Percentiles rank a stretch among this genome's conserved stretches.
These are phyloP conservation scores for Taeniopygia guttata DNA, from an alignment of 2,797 vertebrate species.

Conservation along the genomic window DNA sequence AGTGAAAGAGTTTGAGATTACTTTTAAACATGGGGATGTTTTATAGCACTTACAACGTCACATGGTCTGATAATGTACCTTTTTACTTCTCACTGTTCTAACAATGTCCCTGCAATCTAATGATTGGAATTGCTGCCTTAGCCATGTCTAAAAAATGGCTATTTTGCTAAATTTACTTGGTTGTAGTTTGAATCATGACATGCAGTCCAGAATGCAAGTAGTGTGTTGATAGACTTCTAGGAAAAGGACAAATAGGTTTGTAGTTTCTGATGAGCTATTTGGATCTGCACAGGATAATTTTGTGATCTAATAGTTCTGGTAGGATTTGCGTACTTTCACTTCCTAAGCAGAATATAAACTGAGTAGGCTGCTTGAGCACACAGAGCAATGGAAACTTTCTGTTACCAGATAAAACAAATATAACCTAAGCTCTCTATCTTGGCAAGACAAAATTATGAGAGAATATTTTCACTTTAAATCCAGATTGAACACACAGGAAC, in stretches of 20 bases:
- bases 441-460: not conserved
- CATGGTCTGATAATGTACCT: not conserved
- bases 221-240: not conserved
- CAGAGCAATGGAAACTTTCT: not conserved
- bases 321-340: not conserved
- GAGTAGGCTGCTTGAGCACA: not conserved
- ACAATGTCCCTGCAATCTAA: not conserved
- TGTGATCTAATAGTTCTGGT: not conserved
- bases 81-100: not conserved
- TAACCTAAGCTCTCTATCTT: not conserved
- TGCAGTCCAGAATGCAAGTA: not conserved
- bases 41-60: not conserved
- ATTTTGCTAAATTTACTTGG: not conserved
- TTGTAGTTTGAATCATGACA: not conserved
- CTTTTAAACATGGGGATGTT: not conserved
- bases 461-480: not conserved
- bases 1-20: not conserved
- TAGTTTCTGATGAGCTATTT: not conserved
- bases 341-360: slow-evolving; percentile 14
- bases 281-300: not conserved
- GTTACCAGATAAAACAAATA: not conserved
- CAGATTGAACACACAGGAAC: not conserved
- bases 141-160: not conserved
- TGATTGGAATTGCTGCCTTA: not conserved
- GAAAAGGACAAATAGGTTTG: not conserved